These are phyloP conservation scores for Melanogrammus aeglefinus DNA, from an alignment of 2,797 vertebrate genomes.

Conservation along the genomic window DNA sequence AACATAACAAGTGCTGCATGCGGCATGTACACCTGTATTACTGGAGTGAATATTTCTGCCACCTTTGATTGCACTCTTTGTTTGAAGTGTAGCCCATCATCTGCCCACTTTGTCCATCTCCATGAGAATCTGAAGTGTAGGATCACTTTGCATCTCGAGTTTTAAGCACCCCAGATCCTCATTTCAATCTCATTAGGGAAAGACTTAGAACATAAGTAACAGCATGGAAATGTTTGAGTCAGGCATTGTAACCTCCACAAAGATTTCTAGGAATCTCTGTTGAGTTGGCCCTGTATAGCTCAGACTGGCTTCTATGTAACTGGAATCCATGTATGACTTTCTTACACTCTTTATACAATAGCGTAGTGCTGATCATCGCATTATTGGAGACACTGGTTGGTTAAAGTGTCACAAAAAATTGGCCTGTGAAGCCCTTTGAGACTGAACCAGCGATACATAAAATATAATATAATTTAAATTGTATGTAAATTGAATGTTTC, in stretches of 20 bases:
- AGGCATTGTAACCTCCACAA: neutral
- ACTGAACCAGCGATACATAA: too few relatives aligned
- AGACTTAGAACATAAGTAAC: neutral
- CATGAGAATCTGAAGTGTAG: neutral
- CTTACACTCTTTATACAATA: neutral
- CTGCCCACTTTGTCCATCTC: neutral
- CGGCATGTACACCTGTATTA: neutral
- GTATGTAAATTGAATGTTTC: too few relatives aligned
- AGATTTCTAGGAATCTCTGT: neutral
- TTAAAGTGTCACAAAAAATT: too few relatives aligned
- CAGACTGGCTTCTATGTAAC: neutral
- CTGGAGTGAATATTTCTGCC: neutral
- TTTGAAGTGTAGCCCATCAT: neutral
- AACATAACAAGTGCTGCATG: neutral
- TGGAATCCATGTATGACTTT: neutral
- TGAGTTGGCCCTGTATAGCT: neutral
- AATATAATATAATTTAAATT: too few relatives aligned
- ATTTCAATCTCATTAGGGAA: neutral
- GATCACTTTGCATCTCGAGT: neutral
- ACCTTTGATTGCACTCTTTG: neutral
- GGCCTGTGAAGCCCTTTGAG: too few relatives aligned
- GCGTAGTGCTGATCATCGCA: too few relatives aligned
- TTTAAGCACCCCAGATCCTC: neutral
- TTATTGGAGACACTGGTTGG: too few relatives aligned
- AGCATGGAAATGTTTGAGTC: neutral